Conservation (phyloP, 2,113 vertebrate genomes). For the Leptobrachium ailaonicum region DNA sequence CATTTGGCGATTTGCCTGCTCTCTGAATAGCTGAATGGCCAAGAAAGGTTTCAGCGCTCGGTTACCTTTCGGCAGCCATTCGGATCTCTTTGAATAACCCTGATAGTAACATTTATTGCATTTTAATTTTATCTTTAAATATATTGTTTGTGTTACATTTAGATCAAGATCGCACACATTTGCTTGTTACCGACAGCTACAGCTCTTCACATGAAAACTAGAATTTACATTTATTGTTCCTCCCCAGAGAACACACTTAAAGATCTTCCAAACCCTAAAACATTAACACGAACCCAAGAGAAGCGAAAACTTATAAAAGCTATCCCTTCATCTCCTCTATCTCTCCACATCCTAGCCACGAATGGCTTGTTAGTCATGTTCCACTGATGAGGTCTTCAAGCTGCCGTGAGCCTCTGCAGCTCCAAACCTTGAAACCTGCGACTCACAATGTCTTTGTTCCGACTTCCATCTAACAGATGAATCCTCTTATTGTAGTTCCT, state of each 20-base stretch:
- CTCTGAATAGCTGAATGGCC: too few species aligned
- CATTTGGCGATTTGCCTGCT: too few species aligned
- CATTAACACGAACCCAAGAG: constrained; percentile 1
- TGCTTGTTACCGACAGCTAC: too few species aligned
- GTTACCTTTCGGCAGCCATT: too few species aligned
- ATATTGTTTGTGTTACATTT: too few species aligned
- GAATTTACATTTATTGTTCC: too few species aligned
- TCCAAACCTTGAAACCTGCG: constrained; percentile 22
- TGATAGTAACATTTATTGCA: too few species aligned
- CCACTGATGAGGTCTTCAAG: constrained; percentile 31
- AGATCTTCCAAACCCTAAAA: neutral
- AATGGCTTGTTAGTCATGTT: constrained; percentile 19
- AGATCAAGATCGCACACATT: too few species aligned
- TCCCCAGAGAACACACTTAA: neutral
- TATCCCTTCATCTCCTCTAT: constrained; percentile 5
- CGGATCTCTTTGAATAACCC: too few species aligned
- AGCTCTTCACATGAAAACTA: too few species aligned
- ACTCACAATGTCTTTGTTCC: constrained; percentile 24
- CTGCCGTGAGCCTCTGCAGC: constrained; percentile 14
- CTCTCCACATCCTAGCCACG: constrained; percentile 14
- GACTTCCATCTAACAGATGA: constrained; percentile 29
- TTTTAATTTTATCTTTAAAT: too few species aligned
- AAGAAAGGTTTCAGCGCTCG: too few species aligned
- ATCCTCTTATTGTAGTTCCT: constrained; percentile 31
- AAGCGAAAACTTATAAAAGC: neutral